These are phyloP conservation scores for Mesaphorura yosii DNA, from an alignment of 1,140 invertebrate genomes.

Conservation along the genomic window DNA sequence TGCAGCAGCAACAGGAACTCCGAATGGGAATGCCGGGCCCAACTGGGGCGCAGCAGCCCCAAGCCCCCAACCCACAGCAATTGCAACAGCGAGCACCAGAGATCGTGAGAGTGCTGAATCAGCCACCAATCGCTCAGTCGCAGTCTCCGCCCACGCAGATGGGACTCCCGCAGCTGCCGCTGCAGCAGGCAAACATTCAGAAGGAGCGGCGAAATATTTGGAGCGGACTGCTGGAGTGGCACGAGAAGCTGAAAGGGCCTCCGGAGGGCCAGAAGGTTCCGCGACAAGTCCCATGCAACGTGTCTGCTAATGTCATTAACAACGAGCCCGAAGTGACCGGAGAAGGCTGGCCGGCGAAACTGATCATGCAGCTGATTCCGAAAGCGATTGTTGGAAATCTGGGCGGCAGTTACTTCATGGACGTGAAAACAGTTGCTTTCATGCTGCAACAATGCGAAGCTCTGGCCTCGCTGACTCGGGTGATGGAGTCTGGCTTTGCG, in stretches of 20 bases:
- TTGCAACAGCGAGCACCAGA: constrained; percentile 4
- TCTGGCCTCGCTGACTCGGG: constrained; percentile 67
- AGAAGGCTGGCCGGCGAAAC: constrained; percentile 78
- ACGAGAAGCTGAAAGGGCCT: constrained; percentile 62
- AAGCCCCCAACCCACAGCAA: not conserved
- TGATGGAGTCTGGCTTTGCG: constrained; percentile 82
- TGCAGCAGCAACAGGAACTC: constrained; percentile 9
- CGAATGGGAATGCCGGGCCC: not conserved
- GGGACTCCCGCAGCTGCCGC: not conserved
- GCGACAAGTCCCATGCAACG: constrained; percentile 69
- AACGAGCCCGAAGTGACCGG: constrained; percentile 81
- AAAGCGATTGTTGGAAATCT: constrained; percentile 78
- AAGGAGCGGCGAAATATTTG: constrained; percentile 61
- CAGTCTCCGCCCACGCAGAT: not conserved
- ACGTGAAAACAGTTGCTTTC: constrained; percentile 74
- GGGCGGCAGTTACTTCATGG: constrained; percentile 71
- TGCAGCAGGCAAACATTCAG: constrained; percentile 7
- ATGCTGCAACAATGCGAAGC: constrained; percentile 62
- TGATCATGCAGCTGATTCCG: constrained; percentile 87
- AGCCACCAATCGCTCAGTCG: constrained; percentile 5
- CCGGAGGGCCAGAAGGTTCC: constrained; percentile 55
- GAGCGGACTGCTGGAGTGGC: constrained; percentile 79
- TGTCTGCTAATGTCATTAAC: constrained; percentile 61
- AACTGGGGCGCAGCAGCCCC: not conserved
- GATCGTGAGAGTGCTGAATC: constrained; percentile 3